Percentiles rank a stretch among this genome's conserved stretches.
Conservation (phyloP, 2,797 vertebrate genomes). For the Australoheros facetus region DNA sequence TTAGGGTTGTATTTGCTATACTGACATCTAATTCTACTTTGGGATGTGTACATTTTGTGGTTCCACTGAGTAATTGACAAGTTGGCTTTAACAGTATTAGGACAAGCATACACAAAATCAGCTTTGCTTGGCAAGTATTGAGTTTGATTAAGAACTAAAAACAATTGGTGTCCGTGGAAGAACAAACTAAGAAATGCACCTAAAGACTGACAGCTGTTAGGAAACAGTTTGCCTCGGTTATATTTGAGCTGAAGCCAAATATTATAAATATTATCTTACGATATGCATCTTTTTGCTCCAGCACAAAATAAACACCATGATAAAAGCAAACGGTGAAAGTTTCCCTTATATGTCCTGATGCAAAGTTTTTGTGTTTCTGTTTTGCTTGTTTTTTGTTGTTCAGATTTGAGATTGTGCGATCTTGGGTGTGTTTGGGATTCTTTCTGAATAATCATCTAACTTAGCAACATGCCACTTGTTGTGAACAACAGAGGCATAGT, state of each 20-base stretch:
- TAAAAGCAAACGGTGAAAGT: background rate
- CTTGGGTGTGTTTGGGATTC: constrained; percentile 16
- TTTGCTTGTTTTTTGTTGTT: constrained; percentile 1
- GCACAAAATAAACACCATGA: constrained; percentile 39
- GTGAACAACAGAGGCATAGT: constrained; percentile 59
- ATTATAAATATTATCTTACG: constrained; percentile 12
- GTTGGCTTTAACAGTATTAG: background rate
- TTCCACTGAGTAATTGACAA: background rate
- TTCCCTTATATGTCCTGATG: background rate
- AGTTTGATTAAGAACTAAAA: too few species aligned
- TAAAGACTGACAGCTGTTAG: background rate
- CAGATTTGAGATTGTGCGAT: constrained; percentile 7
- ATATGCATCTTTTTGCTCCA: background rate
- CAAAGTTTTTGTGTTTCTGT: background rate
- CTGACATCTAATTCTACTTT: background rate
- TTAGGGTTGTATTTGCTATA: too few species aligned
- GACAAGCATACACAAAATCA: too few species aligned
- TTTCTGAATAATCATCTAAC: constrained; percentile 19
- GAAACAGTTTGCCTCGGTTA: background rate
- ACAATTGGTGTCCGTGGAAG: too few species aligned
- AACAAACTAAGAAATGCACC: constrained; percentile 1
- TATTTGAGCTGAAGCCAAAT: background rate
- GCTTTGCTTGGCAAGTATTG: too few species aligned
- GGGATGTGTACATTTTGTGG: background rate
- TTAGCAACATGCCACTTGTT: constrained; percentile 40